Evolutionary conservation across 2,113 vertebrate genomes (phyloP), one percentile per base, ranked within the genome.

Genomic region (Leptobrachium ailaonicum): DNA sequence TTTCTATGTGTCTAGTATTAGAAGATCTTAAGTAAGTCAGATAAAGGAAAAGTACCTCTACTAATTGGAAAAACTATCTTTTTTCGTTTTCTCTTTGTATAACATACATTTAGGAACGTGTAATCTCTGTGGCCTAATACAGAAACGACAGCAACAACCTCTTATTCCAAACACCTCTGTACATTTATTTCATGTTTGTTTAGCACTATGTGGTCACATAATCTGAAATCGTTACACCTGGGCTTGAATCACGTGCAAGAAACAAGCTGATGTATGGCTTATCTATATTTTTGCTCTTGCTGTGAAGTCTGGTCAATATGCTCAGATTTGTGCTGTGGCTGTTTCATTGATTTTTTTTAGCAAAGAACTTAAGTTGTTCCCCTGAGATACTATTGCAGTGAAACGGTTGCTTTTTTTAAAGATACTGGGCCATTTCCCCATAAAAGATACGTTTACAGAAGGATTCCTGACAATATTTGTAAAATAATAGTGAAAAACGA

Each of bases 341-440:
- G 6, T 76, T 20, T 64, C 58, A 78, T 78, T 64, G 76, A 78
- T 78, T 78, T 63, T 32, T 32, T 32, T 62, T 47, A 62, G 71
- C 76, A n/a, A 47, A 47, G 43, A 62, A 56, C 20, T 71, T 64
- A 54, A 63, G 71, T 79, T 64, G 58, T 54, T 79, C 60, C 60
- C 58, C 43, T 32, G 69, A 44, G 58, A 10, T 53, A 32, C 41
- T 43, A 53, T 66, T 47, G 63, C 41, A 62, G 12, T 43, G 50
- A 40, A 32, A 4, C 42, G 63, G 58, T 72, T 76, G 53, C 60
- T 44, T 56, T 58, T 77, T 77, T 60, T 70, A 1, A 44, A 43
- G 47, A 40, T 53, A 76, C n/a, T 68, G 54, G 54, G 43, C 67
- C 8, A 53, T 50, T 41, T 32, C 41, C 14, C 68, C 8, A 77